Base-by-base conservation (phyloP, 2,797 vertebrate genomes). In the Artibeus lituratus region DNA sequence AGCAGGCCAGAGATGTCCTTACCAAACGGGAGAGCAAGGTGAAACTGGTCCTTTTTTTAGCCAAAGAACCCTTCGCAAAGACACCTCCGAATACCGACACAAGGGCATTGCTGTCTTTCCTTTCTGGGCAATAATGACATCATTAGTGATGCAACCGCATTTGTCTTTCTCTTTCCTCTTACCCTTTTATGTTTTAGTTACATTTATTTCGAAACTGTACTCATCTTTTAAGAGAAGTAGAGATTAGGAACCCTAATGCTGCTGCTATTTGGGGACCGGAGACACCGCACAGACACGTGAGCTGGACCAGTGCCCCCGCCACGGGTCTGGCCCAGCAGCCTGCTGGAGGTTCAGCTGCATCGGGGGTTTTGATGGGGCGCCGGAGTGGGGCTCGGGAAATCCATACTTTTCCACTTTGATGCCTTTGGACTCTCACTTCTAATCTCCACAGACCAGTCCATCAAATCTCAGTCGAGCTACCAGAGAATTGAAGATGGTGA, bases 51-150 rank as follows among this genome's bases (percentile, higher is more conserved):
- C 90, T 96, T 98, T 95, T 85, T 97, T 96, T 97, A 98, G 98
- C 98, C 98, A 98, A 98, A 98, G 97, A 98, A 82, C 86, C 47
- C 70, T 81, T 84, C 74, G 96, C 89, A 87, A 77, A 98, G 95
- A 95, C 87, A 53, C 62, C 14, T 32, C 88, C 78, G 37, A 77
- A 80, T 95, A 62, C 32, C 92, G 77, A 92, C 83, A 19, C 67
- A 91, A 74, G 67, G 7, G 95, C 95, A 7, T 81, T 87, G 3
- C 0, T 87, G 49, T 78, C 78, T 15, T 15, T 81, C 74, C 94
- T 15, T 15, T 81, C 74, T 93, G 62, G 96, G 95, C 97, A 97
- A 76, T 96, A 96, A 97, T 16, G 83, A 96, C 90, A 81, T 7
- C 9, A 0, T 47, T 2, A 12, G 2, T 87, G 39, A 3, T 83